Base-by-base conservation (phyloP, 2,888 invertebrate species). In the Caenorhabditis parvicauda region DNA sequence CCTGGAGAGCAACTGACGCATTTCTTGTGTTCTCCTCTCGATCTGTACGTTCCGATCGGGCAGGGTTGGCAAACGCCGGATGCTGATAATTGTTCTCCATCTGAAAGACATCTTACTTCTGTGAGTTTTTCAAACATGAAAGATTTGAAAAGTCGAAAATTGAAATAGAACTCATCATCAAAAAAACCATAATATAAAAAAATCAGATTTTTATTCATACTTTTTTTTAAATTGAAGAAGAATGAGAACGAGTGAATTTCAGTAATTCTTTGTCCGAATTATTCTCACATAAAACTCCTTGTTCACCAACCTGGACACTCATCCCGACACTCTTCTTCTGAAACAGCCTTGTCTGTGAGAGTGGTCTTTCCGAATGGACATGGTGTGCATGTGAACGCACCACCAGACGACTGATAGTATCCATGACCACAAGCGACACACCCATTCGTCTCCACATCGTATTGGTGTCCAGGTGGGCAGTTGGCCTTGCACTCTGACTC, bases 31-130 rank as follows among this genome's bases (percentile, higher is more conserved):
- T 90, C 87, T 1, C 92, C 92, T 81, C 89, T 89, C 0, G 89
- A 87, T 29, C 94, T 87, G 84, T 88, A 91, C 0, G 89, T 89
- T 46, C 92, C 94, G 46, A 90, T 85, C 0, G 92, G 91, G 80
- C 95, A 95, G 2, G 91, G 88, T 80, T 92, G 92, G 81, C 93
- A 94, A 46, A 89, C 89, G 2, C 94, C 94, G 76, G 91, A 90
- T 49, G 88, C 75, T 4, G 83, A 77, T 58, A 82, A 62, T 47
- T 84, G 83, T 49, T 82, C 80, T 3, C 84, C 84, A 52, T 83
- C 82, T 74, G 46, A 35, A 59, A 55, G 12, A 17, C 19, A 29
- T 46, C 29, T 46, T 19, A 14, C 7, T 17, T 21, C 32, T n/a
- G n/a, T n/a, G n/a, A n/a, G n/a, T n/a, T 12, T 37, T 5, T 4